Conservation (phyloP, 1,140 invertebrate genomes). For the Ips nitidus region DNA sequence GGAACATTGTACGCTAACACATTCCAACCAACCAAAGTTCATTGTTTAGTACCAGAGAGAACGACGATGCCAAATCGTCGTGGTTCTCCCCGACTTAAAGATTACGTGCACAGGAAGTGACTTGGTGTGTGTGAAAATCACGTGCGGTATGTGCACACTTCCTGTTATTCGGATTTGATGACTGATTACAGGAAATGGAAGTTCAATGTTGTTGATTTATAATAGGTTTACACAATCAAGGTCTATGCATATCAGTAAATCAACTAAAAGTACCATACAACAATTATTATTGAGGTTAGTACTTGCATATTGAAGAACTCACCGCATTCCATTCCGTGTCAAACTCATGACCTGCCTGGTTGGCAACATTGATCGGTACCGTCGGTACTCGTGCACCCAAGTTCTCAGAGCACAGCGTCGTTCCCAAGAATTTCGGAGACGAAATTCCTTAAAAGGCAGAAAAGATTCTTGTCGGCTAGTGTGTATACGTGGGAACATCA, state of each 20-base stretch:
- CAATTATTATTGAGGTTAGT: no score
- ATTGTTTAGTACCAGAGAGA: conserved; percentile 9
- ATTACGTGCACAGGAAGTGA: not conserved
- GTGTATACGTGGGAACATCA: not conserved
- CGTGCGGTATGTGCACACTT: not conserved
- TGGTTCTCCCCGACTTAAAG: not conserved
- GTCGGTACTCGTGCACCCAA: not conserved
- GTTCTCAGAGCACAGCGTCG: not conserved
- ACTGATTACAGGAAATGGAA: not conserved
- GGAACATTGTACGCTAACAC: conserved; percentile 8
- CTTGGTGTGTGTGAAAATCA: not conserved
- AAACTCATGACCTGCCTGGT: not conserved
- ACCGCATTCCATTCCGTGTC: no score
- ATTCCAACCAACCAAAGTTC: conserved; percentile 17
- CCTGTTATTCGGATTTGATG: not conserved
- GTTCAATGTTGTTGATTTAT: not conserved
- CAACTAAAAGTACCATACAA: no score
- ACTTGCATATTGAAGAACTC: no score
- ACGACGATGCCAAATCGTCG: not conserved
- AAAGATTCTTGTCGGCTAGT: not conserved
- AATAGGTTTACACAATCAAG: not conserved
- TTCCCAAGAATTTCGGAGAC: conserved; percentile 11
- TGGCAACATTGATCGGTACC: conserved; percentile 2
- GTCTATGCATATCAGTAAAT: not conserved
- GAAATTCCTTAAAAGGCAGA: conserved; percentile 6